phyloP scores from a whole-genome alignment of 2,888 invertebrate genomes.

The Chrysina gloriosa region DNA sequence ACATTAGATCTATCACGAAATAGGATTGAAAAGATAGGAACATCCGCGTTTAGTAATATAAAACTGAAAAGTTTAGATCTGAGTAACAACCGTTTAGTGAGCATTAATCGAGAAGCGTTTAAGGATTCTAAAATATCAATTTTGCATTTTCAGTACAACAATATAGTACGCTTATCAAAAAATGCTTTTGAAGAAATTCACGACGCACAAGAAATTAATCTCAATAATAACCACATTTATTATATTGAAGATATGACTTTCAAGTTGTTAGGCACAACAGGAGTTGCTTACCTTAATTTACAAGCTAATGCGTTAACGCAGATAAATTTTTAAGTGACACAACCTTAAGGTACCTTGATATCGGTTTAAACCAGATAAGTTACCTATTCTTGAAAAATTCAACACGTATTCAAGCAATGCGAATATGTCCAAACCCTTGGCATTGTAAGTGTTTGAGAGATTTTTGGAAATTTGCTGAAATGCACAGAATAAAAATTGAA shows the following conservation, averaged over 20 bases:
- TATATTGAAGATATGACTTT: conserved; percentile 1
- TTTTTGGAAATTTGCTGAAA: conserved; percentile 13
- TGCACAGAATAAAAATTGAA: neutral
- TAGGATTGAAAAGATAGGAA: neutral
- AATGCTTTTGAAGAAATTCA: neutral
- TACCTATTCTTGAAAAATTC: conserved; percentile 7
- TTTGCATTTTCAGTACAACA: neutral
- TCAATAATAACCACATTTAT: conserved; percentile 4
- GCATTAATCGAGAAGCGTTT: neutral
- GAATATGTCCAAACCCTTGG: conserved; percentile 12
- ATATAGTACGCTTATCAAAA: neutral
- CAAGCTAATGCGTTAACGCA: neutral
- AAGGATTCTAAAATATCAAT: neutral
- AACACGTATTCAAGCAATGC: neutral
- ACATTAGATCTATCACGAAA: neutral
- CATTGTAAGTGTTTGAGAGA: conserved; percentile 1
- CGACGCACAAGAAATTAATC: neutral
- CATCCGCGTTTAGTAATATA: neutral
- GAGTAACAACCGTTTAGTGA: neutral
- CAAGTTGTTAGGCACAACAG: neutral
- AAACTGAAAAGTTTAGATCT: neutral
- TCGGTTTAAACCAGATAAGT: conserved; percentile 9
- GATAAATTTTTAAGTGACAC: conserved; percentile 1
- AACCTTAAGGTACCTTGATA: neutral
- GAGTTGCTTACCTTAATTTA: neutral